Evolutionary conservation across 1,140 invertebrate species (phyloP).

Genomic region (Rhyzopertha dominica): DNA sequence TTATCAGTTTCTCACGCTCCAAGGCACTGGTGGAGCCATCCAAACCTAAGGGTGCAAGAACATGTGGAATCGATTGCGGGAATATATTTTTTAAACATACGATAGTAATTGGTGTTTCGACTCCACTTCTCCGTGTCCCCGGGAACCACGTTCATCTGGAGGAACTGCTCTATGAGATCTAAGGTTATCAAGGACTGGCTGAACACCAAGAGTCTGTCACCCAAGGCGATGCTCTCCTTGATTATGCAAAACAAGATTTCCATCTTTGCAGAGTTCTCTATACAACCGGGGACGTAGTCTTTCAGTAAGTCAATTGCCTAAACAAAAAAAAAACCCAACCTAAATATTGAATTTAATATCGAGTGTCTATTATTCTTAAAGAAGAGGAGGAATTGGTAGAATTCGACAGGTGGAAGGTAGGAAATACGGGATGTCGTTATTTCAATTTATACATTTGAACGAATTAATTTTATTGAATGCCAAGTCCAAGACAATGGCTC

Average conservation of each 20-base stretch:
- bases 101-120: slow-evolving; percentile 84
- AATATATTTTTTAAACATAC: slow-evolving; percentile 64
- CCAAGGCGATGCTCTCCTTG: slow-evolving; percentile 77
- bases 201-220: slow-evolving; percentile 93
- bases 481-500: too few species aligned
- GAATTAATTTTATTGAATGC: too few species aligned
- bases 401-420: too few species aligned
- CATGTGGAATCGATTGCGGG: too few species aligned
- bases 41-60: slow-evolving; percentile 57
- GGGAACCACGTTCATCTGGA: slow-evolving; percentile 75
- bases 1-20: slow-evolving; percentile 94
- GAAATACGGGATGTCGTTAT: too few species aligned
- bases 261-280: slow-evolving; percentile 95
- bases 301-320: slow-evolving; percentile 80
- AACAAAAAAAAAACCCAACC: slow-evolving; percentile 37
- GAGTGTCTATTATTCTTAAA: slow-evolving; percentile 1
- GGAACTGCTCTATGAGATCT: slow-evolving; percentile 94
- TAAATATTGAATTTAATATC: slow-evolving; percentile 15
- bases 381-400: too few species aligned
- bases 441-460: too few species aligned
- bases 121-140: slow-evolving; percentile 73
- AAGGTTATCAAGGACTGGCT: slow-evolving; percentile 95
- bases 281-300: slow-evolving; percentile 79
- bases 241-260: slow-evolving; percentile 90
- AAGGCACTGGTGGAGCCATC: slow-evolving; percentile 93